Percentiles rank a stretch among this genome's conserved stretches.
Conservation (phyloP, 1,140 invertebrate species). For the Eueides isabella region DNA sequence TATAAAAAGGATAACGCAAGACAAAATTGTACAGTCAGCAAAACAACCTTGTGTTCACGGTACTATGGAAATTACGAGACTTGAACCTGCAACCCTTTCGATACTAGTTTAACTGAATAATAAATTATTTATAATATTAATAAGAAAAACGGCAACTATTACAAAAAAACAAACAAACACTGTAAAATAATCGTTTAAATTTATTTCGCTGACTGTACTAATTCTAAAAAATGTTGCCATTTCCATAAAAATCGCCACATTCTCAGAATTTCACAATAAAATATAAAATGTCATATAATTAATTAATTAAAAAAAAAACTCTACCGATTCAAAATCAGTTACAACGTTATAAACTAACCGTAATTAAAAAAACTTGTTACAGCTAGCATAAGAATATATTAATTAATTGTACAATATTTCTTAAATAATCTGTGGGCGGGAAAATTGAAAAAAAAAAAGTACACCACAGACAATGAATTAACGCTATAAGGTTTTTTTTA, state of each 20-base stretch:
- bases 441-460: not conserved
- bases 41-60: slow-evolving; percentile 22
- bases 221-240: slow-evolving; percentile 23
- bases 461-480: slow-evolving; percentile 13
- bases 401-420: slow-evolving; percentile 46
- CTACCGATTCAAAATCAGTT: slow-evolving; percentile 70
- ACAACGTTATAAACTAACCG: slow-evolving; percentile 52
- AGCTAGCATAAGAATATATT: slow-evolving; percentile 60
- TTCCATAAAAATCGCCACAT: slow-evolving; percentile 13
- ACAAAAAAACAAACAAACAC: not conserved
- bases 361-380: slow-evolving; percentile 61
- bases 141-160: not conserved
- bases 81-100: not conserved
- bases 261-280: slow-evolving; percentile 40
- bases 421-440: slow-evolving; percentile 27
- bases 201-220: slow-evolving; percentile 17
- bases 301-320: slow-evolving; percentile 21
- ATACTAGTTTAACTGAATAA: not conserved
- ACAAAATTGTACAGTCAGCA: slow-evolving; percentile 37
- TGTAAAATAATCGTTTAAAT: not conserved
- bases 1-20: slow-evolving; percentile 52
- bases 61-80: not conserved
- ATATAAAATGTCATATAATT: slow-evolving; percentile 58
- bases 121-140: not conserved
- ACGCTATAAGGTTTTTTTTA: not conserved